Base-by-base conservation (phyloP, 2,113 vertebrate genomes). In the Serilophus lunatus region DNA sequence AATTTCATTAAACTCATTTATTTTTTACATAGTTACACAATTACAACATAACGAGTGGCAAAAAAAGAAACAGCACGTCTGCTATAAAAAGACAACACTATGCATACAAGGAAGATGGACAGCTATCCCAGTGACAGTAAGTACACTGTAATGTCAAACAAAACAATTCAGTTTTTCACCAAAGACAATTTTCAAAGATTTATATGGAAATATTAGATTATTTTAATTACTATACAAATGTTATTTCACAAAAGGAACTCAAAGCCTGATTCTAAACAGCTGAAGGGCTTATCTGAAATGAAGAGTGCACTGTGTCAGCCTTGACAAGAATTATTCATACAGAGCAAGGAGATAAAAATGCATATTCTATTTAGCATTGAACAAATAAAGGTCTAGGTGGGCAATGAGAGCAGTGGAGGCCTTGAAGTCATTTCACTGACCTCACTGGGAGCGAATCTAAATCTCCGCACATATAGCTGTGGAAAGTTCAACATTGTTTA, bases 171-270 rank as follows among this genome's bases (percentile, higher is more conserved):
- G 65, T 22, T 26, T 74, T 93, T 91, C 70, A 75, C 26, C n/a
- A 2, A 6, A 95, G 93, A 74, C 2, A 50, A 8, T 75, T 93
- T 78, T 63, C 65, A 88, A 93, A 59, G 14, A 87, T 89, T 65
- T 84, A 54, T 26, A 63, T 36, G 23, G 53, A 91, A 92, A 86
- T 60, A 70, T 26, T 47, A 88, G 14, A 79, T 50, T 10, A 9
- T 60, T 86, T 84, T 72, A 75, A 82, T 94, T 88, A 66, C 40
- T 82, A 51, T 87, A 78, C 61, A 81, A 82, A 92, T 86, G n/a
- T 50, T 68, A 83, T 81, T 86, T 83, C 57, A 78, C 28, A 80
- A 77, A 81, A 56, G 38, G 26, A 90, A 79, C 28, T 70, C 10
- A 50, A 42, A 75, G 61, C 26, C 36, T 45, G 20, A 71, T 49